Evolutionary conservation across 2,113 vertebrate genomes (phyloP).

Genomic region (Rafetus swinhoei): DNA sequence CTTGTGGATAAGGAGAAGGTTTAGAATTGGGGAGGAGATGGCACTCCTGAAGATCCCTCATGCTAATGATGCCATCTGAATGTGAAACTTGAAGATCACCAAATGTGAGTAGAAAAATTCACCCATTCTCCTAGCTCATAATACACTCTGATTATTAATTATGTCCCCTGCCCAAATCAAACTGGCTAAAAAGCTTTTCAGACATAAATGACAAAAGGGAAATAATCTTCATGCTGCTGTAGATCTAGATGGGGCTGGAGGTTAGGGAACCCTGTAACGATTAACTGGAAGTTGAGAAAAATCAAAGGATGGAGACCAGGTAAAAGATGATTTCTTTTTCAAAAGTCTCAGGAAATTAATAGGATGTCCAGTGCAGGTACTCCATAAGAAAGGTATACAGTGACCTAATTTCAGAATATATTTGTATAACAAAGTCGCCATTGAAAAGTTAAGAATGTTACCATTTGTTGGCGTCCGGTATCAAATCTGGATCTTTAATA

Average conservation of each 20-base stretch:
- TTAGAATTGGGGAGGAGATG: not conserved
- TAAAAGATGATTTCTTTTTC: not conserved
- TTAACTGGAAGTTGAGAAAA: not conserved
- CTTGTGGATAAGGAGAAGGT: not conserved
- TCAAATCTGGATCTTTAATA: not conserved
- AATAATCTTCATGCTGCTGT: not conserved
- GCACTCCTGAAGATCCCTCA: not conserved
- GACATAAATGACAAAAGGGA: not conserved
- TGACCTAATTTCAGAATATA: not conserved
- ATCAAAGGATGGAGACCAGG: not conserved
- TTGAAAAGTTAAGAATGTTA: not conserved
- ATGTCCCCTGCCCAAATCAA: not conserved
- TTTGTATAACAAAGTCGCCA: not conserved
- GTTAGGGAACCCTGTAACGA: not conserved
- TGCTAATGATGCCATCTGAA: not conserved
- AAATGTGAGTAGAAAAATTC: not conserved
- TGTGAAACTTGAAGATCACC: not conserved
- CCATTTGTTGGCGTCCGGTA: not conserved
- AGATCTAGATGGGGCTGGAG: not conserved
- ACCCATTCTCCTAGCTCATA: not conserved
- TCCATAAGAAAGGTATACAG: not conserved
- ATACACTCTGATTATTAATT: not conserved
- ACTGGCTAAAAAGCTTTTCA: not conserved
- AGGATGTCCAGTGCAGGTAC: not conserved
- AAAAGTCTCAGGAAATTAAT: not conserved